Evolutionary conservation across 2,113 vertebrate genomes (phyloP), one percentile per base, ranked within the genome.

Genomic region (Syngnathus typhle): DNA sequence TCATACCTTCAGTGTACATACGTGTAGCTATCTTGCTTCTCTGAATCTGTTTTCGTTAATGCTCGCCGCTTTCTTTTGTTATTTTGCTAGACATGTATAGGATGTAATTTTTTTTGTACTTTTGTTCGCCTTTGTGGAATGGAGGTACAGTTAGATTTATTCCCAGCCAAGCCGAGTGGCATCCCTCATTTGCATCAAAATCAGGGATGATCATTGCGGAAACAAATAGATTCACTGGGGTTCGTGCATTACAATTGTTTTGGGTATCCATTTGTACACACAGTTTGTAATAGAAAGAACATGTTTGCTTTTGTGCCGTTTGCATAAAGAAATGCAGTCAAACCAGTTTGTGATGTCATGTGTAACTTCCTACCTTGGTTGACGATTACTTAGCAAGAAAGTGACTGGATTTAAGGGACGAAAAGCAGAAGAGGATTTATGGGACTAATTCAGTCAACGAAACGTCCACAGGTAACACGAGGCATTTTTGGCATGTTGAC

Each of bases 401-500:
- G 2, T 13, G 7, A 8, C 41, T 27, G 21, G 60, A 44, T 23
- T 13, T 39, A 6, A 23, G 36, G 39, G 38, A 47, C 2, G 32
- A 55, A 56, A 7, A 37, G 9, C 5, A 51, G 18, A 61, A 70
- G 66, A 66, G 66, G 60, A 60, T 5, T 7, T 19, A 87, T 87
- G 85, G 85, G 85, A 51, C 78, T 72, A 52, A 1, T 12, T 5
- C 32, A 2, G 32, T 76, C 72, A 19, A 59, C 74, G 23, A 4
- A 7, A 10, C n/a, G 38, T 65, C 73, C 82, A 21, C 82, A 87
- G 85, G 85, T 87, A 70, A 64, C 68, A 2, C 36, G 8, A 60
- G 27, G 27, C 27, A 12, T 1, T 39, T 60, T 60, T 16, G 56
- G 7, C 7, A 41, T 41, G 59, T 21, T 60, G 37, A 38, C 37